Evolutionary conservation across 2,113 vertebrate genomes (phyloP).

Genomic region (Reinhardtius hippoglossoides): DNA sequence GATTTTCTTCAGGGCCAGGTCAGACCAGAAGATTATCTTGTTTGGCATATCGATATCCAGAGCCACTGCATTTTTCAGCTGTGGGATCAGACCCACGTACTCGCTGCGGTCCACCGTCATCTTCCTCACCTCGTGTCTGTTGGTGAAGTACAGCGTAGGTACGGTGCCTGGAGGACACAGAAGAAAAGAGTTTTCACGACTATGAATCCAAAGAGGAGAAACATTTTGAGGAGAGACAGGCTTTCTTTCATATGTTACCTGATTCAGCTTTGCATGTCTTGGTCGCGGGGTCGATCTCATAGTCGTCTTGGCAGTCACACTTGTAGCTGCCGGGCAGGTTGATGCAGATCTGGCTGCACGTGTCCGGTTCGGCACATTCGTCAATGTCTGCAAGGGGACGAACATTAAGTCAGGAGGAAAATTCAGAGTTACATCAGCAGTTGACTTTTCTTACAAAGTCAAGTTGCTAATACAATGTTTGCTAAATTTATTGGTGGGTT

Average conservation of each 20-base stretch:
- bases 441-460: no score
- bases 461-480: no score
- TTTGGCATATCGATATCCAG: conserved; percentile 86
- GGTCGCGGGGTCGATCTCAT: conserved; percentile 82
- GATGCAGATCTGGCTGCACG: conserved; percentile 88
- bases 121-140: conserved; percentile 87
- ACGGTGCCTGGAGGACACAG: conserved; percentile 72
- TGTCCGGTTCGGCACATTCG: conserved; percentile 84
- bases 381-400: conserved; percentile 82
- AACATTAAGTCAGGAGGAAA: neutral
- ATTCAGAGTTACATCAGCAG: neutral
- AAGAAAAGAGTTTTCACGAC: neutral
- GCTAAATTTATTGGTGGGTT: no score
- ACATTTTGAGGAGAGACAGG: neutral
- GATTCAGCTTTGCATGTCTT: conserved; percentile 84
- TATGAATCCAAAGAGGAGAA: neutral
- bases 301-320: conserved; percentile 86
- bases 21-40: conserved; percentile 89
- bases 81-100: conserved; percentile 84
- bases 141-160: conserved; percentile 89
- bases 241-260: conserved; percentile 72
- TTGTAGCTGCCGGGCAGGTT: conserved; percentile 88
- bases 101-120: conserved; percentile 85
- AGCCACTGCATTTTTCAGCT: conserved; percentile 85
- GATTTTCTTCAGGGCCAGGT: conserved; percentile 87